Conservation (phyloP, 1,140 invertebrate species). For the Sipha flava region DNA sequence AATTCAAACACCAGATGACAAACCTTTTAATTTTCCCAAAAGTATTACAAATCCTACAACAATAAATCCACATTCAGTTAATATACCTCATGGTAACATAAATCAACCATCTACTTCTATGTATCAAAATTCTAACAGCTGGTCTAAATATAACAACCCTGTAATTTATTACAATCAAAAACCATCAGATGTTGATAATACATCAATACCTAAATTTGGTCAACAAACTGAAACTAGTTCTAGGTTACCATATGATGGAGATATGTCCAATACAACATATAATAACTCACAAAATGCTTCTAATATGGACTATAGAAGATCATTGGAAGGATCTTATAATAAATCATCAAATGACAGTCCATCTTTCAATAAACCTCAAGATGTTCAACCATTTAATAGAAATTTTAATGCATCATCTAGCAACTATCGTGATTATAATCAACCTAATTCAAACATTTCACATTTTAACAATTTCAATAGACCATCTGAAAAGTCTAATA, state of each 20-base stretch:
- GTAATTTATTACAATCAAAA: not conserved
- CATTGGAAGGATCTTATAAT: not conserved
- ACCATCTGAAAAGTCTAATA: not conserved
- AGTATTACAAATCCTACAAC: not conserved
- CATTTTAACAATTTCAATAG: not conserved
- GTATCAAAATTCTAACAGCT: not conserved
- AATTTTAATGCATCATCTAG: not conserved
- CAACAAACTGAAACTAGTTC: not conserved
- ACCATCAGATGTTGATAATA: not conserved
- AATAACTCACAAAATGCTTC: not conserved
- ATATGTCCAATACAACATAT: not conserved
- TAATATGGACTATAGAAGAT: not conserved
- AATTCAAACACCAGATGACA: constrained; percentile 39
- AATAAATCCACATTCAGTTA: not conserved
- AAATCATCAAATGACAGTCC: not conserved
- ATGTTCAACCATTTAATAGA: not conserved
- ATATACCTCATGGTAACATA: not conserved
- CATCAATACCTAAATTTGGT: not conserved
- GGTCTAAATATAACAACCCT: not conserved
- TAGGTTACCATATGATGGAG: not conserved
- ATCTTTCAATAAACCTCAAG: not conserved
- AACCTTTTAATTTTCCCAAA: constrained; percentile 40
- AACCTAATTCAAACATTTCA: not conserved
- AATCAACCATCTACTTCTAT: not conserved
- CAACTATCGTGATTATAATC: not conserved